These are phyloP conservation scores for Dolichoris vasculosae DNA, from an alignment of 1,140 invertebrate species.

Conservation along the genomic window DNA sequence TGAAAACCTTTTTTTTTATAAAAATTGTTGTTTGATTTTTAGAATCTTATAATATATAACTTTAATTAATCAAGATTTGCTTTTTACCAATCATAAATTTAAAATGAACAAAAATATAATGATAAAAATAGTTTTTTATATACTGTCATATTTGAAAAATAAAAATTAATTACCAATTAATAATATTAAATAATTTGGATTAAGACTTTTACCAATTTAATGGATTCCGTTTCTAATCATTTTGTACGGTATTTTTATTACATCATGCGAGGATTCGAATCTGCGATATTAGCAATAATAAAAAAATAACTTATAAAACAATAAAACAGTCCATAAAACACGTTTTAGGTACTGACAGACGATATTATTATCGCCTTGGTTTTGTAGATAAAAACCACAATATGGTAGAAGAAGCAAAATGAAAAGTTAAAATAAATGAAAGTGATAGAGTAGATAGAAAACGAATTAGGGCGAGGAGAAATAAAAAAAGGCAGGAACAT, in stretches of 20 bases:
- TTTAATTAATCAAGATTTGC: no score
- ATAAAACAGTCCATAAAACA: constrained; percentile 21
- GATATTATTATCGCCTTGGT: constrained; percentile 35
- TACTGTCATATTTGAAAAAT: not conserved
- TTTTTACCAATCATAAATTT: not conserved
- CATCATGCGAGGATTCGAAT: not conserved
- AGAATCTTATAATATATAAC: no score
- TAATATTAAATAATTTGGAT: not conserved
- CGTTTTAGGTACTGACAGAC: not conserved
- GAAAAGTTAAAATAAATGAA: constrained; percentile 37
- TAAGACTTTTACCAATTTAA: not conserved
- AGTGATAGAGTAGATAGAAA: not conserved
- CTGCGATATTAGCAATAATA: constrained; percentile 10
- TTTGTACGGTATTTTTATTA: not conserved
- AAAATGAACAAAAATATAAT: not conserved
- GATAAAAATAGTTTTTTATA: not conserved
- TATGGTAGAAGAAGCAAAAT: not conserved
- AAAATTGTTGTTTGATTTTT: no score
- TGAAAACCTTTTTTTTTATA: no score
- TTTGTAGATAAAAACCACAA: constrained; percentile 31
- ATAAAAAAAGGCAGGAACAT: constrained; percentile 43
- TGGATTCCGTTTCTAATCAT: not conserved
- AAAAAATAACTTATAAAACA: not conserved
- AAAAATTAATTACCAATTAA: not conserved
- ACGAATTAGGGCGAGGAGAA: not conserved